Conservation (phyloP, 2,113 vertebrate species). For the Herpetotheres cachinnans region DNA sequence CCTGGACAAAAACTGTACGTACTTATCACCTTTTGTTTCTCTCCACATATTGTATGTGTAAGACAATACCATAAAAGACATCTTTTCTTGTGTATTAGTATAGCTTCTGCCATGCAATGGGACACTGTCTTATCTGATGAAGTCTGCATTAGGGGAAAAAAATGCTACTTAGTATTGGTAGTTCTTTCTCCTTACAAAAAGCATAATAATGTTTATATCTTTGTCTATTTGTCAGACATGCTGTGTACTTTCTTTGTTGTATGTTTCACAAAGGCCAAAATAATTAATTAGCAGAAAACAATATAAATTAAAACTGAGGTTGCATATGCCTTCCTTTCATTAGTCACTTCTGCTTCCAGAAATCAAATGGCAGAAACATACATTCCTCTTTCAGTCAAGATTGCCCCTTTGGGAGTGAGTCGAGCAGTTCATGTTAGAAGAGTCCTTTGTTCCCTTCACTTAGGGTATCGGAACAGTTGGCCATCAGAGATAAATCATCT, state of each 20-base stretch:
- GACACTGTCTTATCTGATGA: background rate
- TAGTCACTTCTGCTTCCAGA: constrained; percentile 41
- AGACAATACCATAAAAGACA: background rate
- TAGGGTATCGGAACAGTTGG: constrained; percentile 2
- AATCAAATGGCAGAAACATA: constrained; percentile 46
- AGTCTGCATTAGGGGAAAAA: background rate
- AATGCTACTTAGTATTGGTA: background rate
- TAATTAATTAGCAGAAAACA: background rate
- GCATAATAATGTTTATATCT: background rate
- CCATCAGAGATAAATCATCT: constrained; percentile 35
- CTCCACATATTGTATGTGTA: background rate
- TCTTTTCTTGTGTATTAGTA: background rate
- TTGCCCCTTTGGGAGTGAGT: constrained; percentile 58
- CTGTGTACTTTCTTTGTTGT: constrained; percentile 28
- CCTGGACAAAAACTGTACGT: background rate
- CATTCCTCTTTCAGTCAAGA: constrained; percentile 46
- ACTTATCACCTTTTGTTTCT: constrained; percentile 18
- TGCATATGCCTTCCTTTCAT: constrained; percentile 22
- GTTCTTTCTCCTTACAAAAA: background rate
- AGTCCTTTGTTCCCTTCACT: constrained; percentile 67
- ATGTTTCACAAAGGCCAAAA: background rate
- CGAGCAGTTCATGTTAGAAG: constrained; percentile 11
- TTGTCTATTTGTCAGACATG: background rate
- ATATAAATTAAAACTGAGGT: background rate
- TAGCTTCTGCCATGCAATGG: background rate